A percentile compares a stretch with the other conserved stretches of the same genome.
These are phyloP conservation scores for Eurystomus gularis DNA, from an alignment of 2,113 vertebrate species.

Conservation along the genomic window DNA sequence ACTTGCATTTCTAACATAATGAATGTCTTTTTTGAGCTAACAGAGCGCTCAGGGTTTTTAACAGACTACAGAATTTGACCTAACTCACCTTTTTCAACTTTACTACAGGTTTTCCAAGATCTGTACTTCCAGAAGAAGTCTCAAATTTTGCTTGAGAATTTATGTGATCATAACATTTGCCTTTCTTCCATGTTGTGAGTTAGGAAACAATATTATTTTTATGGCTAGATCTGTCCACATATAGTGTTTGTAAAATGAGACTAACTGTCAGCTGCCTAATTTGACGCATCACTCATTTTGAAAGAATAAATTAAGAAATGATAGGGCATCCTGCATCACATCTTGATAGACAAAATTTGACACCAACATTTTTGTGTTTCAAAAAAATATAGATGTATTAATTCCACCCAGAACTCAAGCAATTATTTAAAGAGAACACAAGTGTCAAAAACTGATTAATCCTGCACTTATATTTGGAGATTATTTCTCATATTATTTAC, in stretches of 20 bases:
- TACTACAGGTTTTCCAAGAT: neutral
- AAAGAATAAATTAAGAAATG: neutral
- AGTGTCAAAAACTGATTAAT: neutral
- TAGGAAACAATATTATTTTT: neutral
- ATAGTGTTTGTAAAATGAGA: neutral
- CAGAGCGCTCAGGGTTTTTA: neutral
- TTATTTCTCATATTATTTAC: neutral
- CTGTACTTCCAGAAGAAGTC: neutral
- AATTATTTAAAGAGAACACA: neutral
- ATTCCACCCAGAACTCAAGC: neutral
- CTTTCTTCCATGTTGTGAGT: neutral
- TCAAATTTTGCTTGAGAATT: neutral
- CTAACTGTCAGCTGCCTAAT: neutral
- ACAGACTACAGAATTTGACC: neutral
- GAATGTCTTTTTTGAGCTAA: neutral
- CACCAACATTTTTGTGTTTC: neutral
- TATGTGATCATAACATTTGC: neutral
- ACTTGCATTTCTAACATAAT: neutral
- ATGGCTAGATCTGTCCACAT: neutral
- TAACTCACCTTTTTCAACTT: neutral
- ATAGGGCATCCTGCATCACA: neutral
- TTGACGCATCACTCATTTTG: neutral
- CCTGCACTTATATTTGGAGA: neutral
- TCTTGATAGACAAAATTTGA: neutral
- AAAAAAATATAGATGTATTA: accelerated